Percentiles rank a stretch among this genome's conserved stretches.
Evolutionary conservation across 2,113 vertebrate genomes (phyloP).

Genomic region (Gadus chalcogrammus): DNA sequence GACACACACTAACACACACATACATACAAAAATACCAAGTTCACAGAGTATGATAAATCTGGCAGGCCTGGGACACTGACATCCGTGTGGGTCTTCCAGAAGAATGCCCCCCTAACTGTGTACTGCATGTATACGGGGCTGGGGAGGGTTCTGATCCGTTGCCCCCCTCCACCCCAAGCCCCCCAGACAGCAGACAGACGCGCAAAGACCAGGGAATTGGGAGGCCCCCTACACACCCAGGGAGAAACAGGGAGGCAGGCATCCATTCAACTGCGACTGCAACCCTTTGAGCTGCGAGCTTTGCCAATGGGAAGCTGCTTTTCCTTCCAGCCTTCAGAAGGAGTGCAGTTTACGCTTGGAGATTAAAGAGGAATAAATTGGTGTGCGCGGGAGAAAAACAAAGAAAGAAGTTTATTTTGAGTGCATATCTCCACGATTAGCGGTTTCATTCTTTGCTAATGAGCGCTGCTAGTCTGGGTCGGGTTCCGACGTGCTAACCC

Average conservation of each 20-base stretch:
- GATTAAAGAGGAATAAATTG: conserved; percentile 54
- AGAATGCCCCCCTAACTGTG: conserved; percentile 72
- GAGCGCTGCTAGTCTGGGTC: neutral
- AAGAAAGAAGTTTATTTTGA: conserved; percentile 24
- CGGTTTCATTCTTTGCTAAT: conserved; percentile 1
- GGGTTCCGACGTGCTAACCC: conserved; percentile 11
- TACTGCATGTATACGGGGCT: conserved; percentile 63
- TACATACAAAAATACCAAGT: conserved; percentile 65
- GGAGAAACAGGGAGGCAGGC: conserved; percentile 67
- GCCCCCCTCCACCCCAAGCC: conserved; percentile 41
- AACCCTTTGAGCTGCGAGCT: conserved; percentile 44
- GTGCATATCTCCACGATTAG: neutral
- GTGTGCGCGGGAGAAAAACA: conserved; percentile 7
- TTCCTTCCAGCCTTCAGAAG: conserved; percentile 37
- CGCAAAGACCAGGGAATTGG: conserved; percentile 74
- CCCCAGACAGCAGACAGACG: conserved; percentile 72
- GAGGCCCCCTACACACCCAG: conserved; percentile 63
- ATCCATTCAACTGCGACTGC: conserved; percentile 60
- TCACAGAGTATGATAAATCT: conserved; percentile 75
- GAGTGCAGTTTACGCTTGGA: conserved; percentile 60
- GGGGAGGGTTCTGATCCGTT: conserved; percentile 73
- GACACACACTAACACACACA: too few relatives aligned
- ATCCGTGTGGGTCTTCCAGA: conserved; percentile 71
- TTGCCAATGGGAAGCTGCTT: conserved; percentile 65
- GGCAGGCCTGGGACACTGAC: conserved; percentile 65